phyloP scores from a whole-genome alignment of 2,797 vertebrate species.

The Typhlichthys subterraneus region DNA sequence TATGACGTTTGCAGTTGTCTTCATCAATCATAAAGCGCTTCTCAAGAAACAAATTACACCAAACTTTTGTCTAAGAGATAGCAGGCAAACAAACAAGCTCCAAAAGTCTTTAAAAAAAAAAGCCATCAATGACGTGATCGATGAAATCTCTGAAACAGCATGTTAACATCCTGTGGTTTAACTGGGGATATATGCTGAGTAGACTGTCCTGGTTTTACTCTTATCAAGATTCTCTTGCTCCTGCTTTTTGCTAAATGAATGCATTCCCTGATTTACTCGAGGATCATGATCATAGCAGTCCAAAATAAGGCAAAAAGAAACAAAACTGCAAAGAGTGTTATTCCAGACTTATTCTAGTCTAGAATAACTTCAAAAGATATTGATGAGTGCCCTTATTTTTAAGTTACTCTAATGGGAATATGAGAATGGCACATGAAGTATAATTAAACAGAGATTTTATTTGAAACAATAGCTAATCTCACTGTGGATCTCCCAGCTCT shows the following conservation, averaged over 20 bases:
- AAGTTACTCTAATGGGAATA: constrained; percentile 38
- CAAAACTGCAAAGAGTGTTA: constrained; percentile 14
- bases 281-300: constrained; percentile 29
- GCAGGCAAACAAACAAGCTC: constrained; percentile 40
- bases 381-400: constrained; percentile 30
- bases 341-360: constrained; percentile 1
- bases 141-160: constrained; percentile 1
- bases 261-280: constrained; percentile 26
- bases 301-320: constrained; percentile 13
- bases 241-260: constrained; percentile 36
- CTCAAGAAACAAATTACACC: constrained; percentile 33
- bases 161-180: constrained; percentile 18
- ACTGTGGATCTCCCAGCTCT: constrained; percentile 1
- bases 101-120: constrained; percentile 12
- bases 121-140: constrained; percentile 10
- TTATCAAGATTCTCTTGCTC: constrained; percentile 33
- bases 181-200: constrained; percentile 30
- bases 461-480: constrained; percentile 4
- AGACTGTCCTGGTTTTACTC: constrained; percentile 28
- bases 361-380: not conserved
- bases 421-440: constrained; percentile 14
- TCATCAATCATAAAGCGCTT: constrained; percentile 47
- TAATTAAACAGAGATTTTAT: constrained; percentile 7
- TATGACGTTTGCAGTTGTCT: constrained; percentile 37
- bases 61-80: constrained; percentile 22